Evolutionary conservation across 1,140 invertebrate genomes (phyloP).

Genomic region (Pinna nobilis): DNA sequence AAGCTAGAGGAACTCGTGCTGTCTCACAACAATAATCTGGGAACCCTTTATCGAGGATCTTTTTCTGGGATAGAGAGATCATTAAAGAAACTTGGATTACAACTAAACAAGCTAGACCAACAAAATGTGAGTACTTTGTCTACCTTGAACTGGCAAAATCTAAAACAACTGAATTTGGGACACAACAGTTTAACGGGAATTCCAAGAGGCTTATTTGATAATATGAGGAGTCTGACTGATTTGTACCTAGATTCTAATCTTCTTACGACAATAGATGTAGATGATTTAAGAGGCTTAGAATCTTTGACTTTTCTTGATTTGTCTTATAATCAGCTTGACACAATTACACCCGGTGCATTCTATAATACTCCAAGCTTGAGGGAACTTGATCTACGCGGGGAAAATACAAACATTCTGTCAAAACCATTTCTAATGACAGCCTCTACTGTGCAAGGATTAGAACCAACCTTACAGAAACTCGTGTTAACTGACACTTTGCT

Average conservation of each 20-base stretch:
- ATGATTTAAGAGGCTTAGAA: conserved; percentile 30
- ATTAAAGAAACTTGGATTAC: conserved; percentile 29
- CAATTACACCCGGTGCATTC: conserved; percentile 26
- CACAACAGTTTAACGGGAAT: conserved; percentile 35
- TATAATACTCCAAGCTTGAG: conserved; percentile 3
- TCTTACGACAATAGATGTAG: conserved; percentile 7
- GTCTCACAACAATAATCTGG: conserved; percentile 37
- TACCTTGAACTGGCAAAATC: conserved; percentile 7
- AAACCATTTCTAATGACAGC: conserved; percentile 7
- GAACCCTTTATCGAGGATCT: conserved; percentile 22
- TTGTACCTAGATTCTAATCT: conserved; percentile 37
- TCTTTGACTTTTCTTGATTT: conserved; percentile 34
- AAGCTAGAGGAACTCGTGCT: conserved; percentile 40
- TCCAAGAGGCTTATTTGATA: conserved; percentile 37
- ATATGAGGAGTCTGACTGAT: conserved; percentile 31
- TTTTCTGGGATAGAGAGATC: conserved; percentile 34
- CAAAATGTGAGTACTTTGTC: conserved; percentile 33
- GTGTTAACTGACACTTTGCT: conserved; percentile 30
- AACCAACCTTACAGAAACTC: conserved; percentile 23
- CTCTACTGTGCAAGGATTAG: conserved; percentile 26
- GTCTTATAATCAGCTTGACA: conserved; percentile 30
- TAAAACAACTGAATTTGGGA: conserved; percentile 40
- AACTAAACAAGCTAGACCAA: conserved; percentile 38
- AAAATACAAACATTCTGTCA: conserved; percentile 6
- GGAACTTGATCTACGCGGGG: conserved; percentile 31